Evolutionary conservation across 2,113 vertebrate genomes (phyloP).

Genomic region (Urocitellus parryii): DNA sequence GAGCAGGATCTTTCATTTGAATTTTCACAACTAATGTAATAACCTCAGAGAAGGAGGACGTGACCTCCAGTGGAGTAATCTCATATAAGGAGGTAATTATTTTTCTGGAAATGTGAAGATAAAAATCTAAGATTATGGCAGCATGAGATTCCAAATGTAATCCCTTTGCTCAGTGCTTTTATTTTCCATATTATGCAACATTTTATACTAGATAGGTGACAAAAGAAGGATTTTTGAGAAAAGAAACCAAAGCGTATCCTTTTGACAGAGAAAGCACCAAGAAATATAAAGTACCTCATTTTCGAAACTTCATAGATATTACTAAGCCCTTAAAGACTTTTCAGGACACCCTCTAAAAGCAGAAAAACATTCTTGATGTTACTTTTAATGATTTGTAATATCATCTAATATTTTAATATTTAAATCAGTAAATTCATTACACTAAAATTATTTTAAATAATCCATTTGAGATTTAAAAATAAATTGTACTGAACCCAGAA

Average conservation of each 20-base stretch:
- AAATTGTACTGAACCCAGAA: not conserved
- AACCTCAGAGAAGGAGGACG: not conserved
- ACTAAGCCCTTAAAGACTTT: not conserved
- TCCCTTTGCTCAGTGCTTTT: not conserved
- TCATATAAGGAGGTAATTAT: not conserved
- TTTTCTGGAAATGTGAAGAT: not conserved
- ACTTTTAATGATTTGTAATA: not conserved
- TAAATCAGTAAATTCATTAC: not conserved
- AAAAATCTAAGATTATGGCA: not conserved
- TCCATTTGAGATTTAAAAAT: not conserved
- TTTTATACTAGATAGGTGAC: not conserved
- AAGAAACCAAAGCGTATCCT: not conserved
- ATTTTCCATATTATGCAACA: not conserved
- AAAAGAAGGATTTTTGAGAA: not conserved
- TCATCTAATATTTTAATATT: not conserved
- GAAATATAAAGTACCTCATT: not conserved
- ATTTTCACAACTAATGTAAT: not conserved
- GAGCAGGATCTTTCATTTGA: not conserved
- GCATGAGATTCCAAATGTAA: not conserved
- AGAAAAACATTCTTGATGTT: not conserved
- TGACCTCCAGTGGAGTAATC: too few relatives aligned
- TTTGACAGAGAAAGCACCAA: not conserved
- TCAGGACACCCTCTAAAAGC: rapidly evolving
- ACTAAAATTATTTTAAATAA: not conserved
- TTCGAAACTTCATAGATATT: not conserved